phyloP scores from a whole-genome alignment of 53 echinoderm and acorn worm species.

The Antedon mediterranea region DNA sequence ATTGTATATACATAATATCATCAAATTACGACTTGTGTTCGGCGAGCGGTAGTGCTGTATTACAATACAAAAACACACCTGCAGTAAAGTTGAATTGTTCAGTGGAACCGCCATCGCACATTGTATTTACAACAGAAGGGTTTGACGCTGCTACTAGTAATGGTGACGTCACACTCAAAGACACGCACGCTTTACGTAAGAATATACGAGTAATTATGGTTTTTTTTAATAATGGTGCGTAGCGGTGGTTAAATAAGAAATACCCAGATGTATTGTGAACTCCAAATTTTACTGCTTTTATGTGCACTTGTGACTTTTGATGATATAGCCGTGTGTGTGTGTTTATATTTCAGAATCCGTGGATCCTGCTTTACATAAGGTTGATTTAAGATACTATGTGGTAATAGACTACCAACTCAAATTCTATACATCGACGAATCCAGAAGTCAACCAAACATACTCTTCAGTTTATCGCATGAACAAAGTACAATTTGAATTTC shows the following conservation, averaged over 20 bases:
- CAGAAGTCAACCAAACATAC: neutral
- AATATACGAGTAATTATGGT: too few relatives aligned
- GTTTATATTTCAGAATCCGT: neutral
- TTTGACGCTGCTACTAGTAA: too few relatives aligned
- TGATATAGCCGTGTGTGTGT: too few relatives aligned
- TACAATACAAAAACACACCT: neutral
- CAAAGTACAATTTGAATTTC: neutral
- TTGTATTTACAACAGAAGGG: too few relatives aligned
- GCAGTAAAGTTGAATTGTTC: neutral
- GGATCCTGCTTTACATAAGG: neutral
- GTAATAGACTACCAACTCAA: neutral
- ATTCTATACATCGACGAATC: neutral
- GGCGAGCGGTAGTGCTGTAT: neutral
- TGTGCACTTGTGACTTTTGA: too few relatives aligned
- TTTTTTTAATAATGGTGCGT: too few relatives aligned
- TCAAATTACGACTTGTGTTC: neutral
- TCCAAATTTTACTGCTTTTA: too few relatives aligned
- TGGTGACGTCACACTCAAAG: too few relatives aligned
- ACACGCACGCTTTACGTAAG: too few relatives aligned
- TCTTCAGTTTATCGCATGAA: neutral
- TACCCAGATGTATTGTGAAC: too few relatives aligned
- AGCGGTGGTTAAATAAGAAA: too few relatives aligned
- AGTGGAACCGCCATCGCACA: neutral
- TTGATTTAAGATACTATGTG: neutral
- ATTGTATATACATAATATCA: neutral